phyloP scores from a whole-genome alignment of 2,888 invertebrate species.

The Neocrepidodera transversa region DNA sequence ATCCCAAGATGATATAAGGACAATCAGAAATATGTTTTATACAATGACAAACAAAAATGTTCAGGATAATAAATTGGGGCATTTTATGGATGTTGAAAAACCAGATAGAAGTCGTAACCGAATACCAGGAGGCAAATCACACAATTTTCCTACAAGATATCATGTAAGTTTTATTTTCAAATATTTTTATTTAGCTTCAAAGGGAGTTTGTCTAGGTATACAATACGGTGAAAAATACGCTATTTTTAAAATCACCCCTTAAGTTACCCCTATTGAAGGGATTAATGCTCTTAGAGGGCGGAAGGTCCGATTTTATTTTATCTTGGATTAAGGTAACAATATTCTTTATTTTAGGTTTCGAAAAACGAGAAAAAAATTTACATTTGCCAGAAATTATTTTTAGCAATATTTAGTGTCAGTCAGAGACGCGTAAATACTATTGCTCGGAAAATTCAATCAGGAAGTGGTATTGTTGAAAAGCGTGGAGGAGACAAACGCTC shows the following conservation, averaged over 20 bases:
- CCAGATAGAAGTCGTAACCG: conserved; percentile 8
- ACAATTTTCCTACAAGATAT: conserved; percentile 3
- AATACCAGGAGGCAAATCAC: conserved; percentile 18
- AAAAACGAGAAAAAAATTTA: conserved; percentile 17
- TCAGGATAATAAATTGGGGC: too few relatives aligned
- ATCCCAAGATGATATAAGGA: conserved; percentile 19
- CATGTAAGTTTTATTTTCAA: too few relatives aligned
- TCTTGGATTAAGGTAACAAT: background rate
- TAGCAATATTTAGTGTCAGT: conserved; percentile 18
- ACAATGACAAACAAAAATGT: conserved; percentile 20
- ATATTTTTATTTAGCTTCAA: too few relatives aligned
- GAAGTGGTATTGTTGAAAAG: conserved; percentile 21
- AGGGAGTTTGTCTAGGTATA: too few relatives aligned
- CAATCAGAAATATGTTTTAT: conserved; percentile 20
- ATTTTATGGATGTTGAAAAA: conserved; percentile 11
- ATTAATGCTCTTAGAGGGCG: too few relatives aligned
- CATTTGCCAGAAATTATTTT: conserved; percentile 23
- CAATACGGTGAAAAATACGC: too few relatives aligned
- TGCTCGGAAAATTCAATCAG: conserved; percentile 23
- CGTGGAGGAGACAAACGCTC: conserved; percentile 19
- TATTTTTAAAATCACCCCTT: too few relatives aligned
- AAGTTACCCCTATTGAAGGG: too few relatives aligned
- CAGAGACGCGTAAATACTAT: conserved; percentile 25
- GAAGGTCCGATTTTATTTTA: background rate
- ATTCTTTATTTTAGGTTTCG: conserved; percentile 17